Evolutionary conservation across 2,113 vertebrate genomes (phyloP).

Genomic region (Gallinago jamesoni): DNA sequence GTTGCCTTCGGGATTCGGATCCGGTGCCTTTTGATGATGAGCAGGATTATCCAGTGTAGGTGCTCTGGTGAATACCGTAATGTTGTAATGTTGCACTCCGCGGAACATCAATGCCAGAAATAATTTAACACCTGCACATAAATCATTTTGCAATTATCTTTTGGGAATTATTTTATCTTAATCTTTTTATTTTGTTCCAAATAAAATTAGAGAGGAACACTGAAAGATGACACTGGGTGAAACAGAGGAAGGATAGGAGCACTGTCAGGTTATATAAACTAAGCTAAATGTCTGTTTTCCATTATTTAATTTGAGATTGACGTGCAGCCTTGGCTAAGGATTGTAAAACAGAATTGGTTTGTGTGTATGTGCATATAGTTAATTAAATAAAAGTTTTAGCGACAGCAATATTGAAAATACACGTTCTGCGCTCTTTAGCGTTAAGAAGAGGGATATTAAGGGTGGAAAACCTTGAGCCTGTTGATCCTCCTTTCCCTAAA

Average conservation of each 20-base stretch:
- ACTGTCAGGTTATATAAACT: slow-evolving; percentile 36
- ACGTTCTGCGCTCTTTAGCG: neutral
- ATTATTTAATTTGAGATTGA: slow-evolving; percentile 61
- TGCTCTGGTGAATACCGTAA: slow-evolving; percentile 41
- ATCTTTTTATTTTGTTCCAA: slow-evolving; percentile 74
- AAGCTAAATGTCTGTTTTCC: slow-evolving; percentile 28
- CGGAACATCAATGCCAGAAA: slow-evolving; percentile 49
- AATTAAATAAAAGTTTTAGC: slow-evolving; percentile 31
- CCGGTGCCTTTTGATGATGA: slow-evolving; percentile 45
- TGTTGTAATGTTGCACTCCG: slow-evolving; percentile 1
- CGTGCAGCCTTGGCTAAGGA: slow-evolving; percentile 27
- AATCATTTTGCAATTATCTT: slow-evolving; percentile 72
- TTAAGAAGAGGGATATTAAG: slow-evolving; percentile 28
- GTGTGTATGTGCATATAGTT: neutral
- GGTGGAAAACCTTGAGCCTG: slow-evolving; percentile 46
- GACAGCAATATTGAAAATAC: neutral
- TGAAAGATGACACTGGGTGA: slow-evolving; percentile 56
- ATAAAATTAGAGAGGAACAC: slow-evolving; percentile 58
- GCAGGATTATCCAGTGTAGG: slow-evolving; percentile 32
- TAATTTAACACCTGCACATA: slow-evolving; percentile 71
- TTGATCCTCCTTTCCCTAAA: slow-evolving; percentile 69
- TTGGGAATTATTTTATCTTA: slow-evolving; percentile 69
- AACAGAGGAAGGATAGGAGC: slow-evolving; percentile 35
- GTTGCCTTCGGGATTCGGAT: slow-evolving; percentile 46
- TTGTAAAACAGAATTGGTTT: neutral